Evolutionary conservation across 2,797 vertebrate genomes (phyloP), one percentile per base, ranked within the genome.

Genomic region (Pseudochromis fuscus): DNA sequence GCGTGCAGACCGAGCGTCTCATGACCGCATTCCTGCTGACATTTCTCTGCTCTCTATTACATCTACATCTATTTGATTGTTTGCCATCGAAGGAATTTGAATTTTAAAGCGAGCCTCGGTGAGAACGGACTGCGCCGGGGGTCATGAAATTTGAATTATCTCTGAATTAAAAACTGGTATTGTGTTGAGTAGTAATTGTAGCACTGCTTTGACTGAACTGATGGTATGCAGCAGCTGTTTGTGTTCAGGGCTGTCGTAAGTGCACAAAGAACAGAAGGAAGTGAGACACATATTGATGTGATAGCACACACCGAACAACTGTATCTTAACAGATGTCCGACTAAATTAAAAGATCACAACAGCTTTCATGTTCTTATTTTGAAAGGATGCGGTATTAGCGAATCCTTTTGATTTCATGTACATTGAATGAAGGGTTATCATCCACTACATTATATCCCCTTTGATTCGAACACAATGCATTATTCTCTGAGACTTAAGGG

Each of bases 101-200:
- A 10, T 31, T 31, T 5, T 31, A 10, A 31, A 31, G 10, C 30
- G 10, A 7, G 10, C 10, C 38, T 42, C 16, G 46, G 15, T 57
- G 40, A 53, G 37, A 58, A 40, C 11, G 12, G n/a, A 63, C 23
- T 23, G 21, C 50, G 30, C 5, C 6, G 4, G 24, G 18, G 30
- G 40, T 19, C n/a, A 30, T n/a, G 10, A 58, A 67, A 71, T 42
- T 58, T 53, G 15, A 70, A 30, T 46, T 35, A 64, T 63, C 16
- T 59, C 27, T 51, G 57, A 59, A 67, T 63, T 53, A 40, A 49
- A 25, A 60, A 59, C 11, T 28, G 16, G 9, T 30, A 23, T 11
- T n/a, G n/a, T n/a, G n/a, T 8, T 8, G 42, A 37, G 48, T 23
- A 0, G 50, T 62, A 58, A 52, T 59, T 25, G 11, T 19, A 19